phyloP scores from a whole-genome alignment of 2,797 vertebrate species.

The Falco rusticolus region DNA sequence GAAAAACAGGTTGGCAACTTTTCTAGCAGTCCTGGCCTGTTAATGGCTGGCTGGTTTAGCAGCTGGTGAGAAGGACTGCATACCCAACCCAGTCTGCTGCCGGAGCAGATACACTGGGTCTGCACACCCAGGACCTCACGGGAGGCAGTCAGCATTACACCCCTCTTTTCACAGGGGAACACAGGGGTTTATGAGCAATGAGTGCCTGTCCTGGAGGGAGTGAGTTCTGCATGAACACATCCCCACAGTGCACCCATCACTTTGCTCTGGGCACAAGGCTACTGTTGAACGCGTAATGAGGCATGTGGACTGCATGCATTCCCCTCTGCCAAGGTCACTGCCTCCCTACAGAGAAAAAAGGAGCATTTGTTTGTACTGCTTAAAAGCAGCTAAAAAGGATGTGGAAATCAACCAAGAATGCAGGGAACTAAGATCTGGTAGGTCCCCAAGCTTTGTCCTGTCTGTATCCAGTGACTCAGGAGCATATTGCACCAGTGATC shows the following conservation, averaged over 20 bases:
- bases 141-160: background rate
- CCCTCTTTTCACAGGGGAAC: background rate
- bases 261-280: slow-evolving; percentile 22
- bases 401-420: slow-evolving; percentile 25
- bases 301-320: background rate
- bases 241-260: background rate
- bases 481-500: background rate
- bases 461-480: background rate
- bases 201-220: background rate
- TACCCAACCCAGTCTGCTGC: background rate
- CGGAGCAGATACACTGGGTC: fast-evolving
- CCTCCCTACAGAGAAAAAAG: slow-evolving; percentile 4
- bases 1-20: background rate
- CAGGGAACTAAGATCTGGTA: background rate
- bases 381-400: background rate
- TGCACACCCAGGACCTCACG: background rate
- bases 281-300: slow-evolving; percentile 20
- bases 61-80: background rate
- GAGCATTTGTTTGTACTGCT: slow-evolving; percentile 8
- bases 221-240: fast-evolving
- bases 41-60: background rate
- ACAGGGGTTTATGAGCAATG: background rate
- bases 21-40: background rate
- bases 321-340: slow-evolving; percentile 37
- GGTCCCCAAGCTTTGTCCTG: background rate